phyloP scores from a whole-genome alignment of 2,888 invertebrate genomes.

The Meta bourneti region DNA sequence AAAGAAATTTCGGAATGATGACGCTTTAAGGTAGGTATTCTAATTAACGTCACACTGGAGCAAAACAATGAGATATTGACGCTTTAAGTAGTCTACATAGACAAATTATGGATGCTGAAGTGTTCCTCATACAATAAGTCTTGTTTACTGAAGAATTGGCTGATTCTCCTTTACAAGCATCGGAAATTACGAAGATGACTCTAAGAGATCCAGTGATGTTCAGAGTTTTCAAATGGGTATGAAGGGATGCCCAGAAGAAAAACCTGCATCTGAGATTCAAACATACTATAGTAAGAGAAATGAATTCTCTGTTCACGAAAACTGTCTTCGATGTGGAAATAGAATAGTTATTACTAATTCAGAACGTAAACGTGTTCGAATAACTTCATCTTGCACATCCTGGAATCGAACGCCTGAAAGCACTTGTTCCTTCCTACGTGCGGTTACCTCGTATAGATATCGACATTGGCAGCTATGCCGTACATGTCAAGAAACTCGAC shows the following conservation, averaged over 20 bases:
- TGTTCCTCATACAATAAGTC: too few relatives aligned
- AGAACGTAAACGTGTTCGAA: background rate
- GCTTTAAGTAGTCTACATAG: background rate
- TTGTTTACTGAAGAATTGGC: background rate
- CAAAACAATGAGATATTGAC: too few relatives aligned
- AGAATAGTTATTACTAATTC: background rate
- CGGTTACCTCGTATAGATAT: background rate
- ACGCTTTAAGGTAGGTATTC: too few relatives aligned
- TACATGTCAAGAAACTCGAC: background rate
- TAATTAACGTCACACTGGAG: too few relatives aligned
- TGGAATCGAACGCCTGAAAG: too few relatives aligned
- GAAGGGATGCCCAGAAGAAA: background rate
- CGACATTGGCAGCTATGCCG: background rate
- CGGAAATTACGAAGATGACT: background rate
- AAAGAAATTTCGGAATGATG: background rate
- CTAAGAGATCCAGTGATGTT: background rate
- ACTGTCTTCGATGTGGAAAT: background rate
- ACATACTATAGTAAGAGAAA: background rate
- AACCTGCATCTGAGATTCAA: background rate
- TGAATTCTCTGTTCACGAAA: background rate
- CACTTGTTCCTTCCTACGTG: background rate
- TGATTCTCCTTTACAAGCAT: background rate
- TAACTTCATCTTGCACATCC: too few relatives aligned
- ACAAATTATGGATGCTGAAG: background rate
- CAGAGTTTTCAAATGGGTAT: background rate